A percentile compares a stretch with the other conserved stretches of the same genome.
phyloP scores from a whole-genome alignment of 2,113 vertebrate species.

The Dunckerocampus dactyliophorus region DNA sequence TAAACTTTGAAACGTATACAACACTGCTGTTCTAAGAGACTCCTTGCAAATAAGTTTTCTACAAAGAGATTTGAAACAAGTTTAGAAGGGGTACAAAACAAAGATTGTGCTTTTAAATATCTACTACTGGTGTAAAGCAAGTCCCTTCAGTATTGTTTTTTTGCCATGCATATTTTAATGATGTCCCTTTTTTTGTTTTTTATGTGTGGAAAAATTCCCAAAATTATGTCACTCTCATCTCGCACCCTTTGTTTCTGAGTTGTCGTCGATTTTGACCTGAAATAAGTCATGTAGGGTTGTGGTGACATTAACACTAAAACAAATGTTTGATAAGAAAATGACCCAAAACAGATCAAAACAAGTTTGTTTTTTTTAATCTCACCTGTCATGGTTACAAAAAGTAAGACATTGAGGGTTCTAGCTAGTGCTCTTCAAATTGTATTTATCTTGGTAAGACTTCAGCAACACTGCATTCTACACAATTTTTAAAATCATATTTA shows the following conservation, averaged over 20 bases:
- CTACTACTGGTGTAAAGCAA: background rate
- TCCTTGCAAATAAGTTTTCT: constrained; percentile 30
- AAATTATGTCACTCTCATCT: too few relatives aligned
- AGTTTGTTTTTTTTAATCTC: too few relatives aligned
- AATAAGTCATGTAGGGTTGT: background rate
- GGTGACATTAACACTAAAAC: background rate
- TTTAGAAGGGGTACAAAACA: constrained; percentile 15
- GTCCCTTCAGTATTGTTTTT: constrained; percentile 5
- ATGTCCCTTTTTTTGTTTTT: background rate
- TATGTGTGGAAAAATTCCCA: too few relatives aligned
- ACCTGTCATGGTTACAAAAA: too few relatives aligned
- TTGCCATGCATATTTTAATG: background rate
- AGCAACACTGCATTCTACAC: too few relatives aligned
- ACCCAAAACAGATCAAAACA: background rate
- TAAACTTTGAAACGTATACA: constrained; percentile 32
- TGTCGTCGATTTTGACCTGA: background rate
- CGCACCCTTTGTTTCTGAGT: background rate
- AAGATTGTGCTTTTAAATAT: constrained; percentile 18
- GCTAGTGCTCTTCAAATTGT: too few relatives aligned
- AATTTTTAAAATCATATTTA: too few relatives aligned
- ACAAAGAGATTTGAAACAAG: constrained; percentile 24
- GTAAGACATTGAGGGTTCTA: too few relatives aligned
- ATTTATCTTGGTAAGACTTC: too few relatives aligned
- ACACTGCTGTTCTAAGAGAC: constrained; percentile 36
- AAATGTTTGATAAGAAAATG: too few relatives aligned